Base-by-base conservation (phyloP, 1,140 invertebrate species). In the Diorhabda elongata region DNA sequence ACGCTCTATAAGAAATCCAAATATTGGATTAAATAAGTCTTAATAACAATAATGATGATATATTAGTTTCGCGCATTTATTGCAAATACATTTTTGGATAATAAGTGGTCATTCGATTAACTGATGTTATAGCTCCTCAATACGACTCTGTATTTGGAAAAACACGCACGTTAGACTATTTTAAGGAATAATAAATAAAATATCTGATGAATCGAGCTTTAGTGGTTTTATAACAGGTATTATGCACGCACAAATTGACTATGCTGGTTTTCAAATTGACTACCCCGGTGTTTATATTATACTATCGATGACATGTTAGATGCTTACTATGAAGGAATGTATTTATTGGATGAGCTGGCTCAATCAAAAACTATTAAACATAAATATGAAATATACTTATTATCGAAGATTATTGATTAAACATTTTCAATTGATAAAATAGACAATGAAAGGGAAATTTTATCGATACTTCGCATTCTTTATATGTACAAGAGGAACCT, bases 141-240 rank as follows among this genome's bases (percentile, higher is more conserved):
- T 52, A 6, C 47, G 6, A n/a, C n/a, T 52, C 47, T 52, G 47
- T n/a, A 8, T n/a, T 6, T 2, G 47, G 6, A 8, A 52, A 52
- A 52, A 52, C 47, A 52, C 47, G 47, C 47, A 52, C n/a, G n/a
- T 52, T 52, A 52, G 47, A 26, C 26, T 26, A 26, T 26, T 26
- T 26, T 26, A 26, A 26, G 3, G 47, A 52, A 52, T 52, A 52
- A 6, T 52, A 52, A 8, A n/a, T n/a, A 3, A 6, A 52, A 52
- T 6, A 52, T 52, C 6, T n/a, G n/a, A 52, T 52, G n/a, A 52
- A 52, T 52, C 47, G 47, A 52, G n/a, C n/a, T 52, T 52, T 52
- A 52, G 47, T 52, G 47, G 47, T 52, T 52, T 52, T 52, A 52
- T 52, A 52, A 52, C 61, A 62, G 61, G 41, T 47, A 62, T 62